Base-by-base conservation (phyloP, 2,113 vertebrate species). In the Myocastor coypus region DNA sequence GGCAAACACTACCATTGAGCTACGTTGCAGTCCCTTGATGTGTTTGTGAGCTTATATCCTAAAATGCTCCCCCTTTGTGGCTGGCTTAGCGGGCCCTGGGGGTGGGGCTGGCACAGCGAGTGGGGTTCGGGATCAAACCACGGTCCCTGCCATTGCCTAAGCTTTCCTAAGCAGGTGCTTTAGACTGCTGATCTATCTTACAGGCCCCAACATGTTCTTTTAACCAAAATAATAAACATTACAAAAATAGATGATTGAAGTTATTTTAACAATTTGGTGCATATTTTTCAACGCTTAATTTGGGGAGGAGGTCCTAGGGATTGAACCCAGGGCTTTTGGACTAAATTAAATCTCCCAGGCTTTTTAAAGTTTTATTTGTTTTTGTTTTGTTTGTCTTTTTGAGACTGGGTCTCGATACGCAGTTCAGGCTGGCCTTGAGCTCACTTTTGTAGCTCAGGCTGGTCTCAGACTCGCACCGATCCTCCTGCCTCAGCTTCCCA, bases 211-310 rank as follows among this genome's bases (percentile, higher is more conserved):
- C 24, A 90, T 52, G 46, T 6, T n/a, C 12, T 92, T 90, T 55
- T 5, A 75, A n/a, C 40, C 17, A 46, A 46, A 37, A 66, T 9
- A 57, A 66, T 73, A 87, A 50, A 84, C 59, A 82, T 2, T 80
- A 30, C 1, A 89, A 89, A 77, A 46, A 80, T 81, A 83, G 77
- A n/a, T 68, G 30, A 66, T 52, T 75, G 71, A 42, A 71, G 59
- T 64, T 83, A 26, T 30, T 69, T 77, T 78, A 88, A 88, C 22
- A 57, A 40, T 91, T 93, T 59, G 28, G 14, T 93, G 37, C 7
- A 4, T 95, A 24, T 90, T 83, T 92, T n/a, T 85, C 82, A 91
- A 69, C 46, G 92, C 90, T 84, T 92, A 37, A 63, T 50, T 46
- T 32, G 42, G 50, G 50, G 8, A 32, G 50, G 9, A 13, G 17